Percentiles rank a stretch among this genome's conserved stretches.
Evolutionary conservation across 2,888 invertebrate species (phyloP).

Genomic region (Nemotelus nigrinus): DNA sequence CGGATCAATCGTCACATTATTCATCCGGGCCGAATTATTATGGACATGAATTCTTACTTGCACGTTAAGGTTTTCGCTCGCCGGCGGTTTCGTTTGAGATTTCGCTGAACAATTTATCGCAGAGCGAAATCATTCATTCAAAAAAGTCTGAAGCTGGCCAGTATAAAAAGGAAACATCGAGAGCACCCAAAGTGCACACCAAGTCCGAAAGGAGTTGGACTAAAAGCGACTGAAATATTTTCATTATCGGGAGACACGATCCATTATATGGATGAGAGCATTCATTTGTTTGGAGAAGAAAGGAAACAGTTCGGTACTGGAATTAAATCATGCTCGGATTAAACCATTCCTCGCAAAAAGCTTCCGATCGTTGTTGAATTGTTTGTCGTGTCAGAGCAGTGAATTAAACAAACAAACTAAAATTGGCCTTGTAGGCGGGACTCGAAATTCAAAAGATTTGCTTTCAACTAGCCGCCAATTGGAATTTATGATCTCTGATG

Average conservation of each 20-base stretch:
- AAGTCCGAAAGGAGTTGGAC: constrained; percentile 1
- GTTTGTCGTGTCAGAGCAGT: neutral
- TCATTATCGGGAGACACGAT: constrained; percentile 31
- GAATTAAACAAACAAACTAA: neutral
- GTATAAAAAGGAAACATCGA: neutral
- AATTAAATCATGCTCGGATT: neutral
- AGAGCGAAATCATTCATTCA: constrained; percentile 15
- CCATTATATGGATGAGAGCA: constrained; percentile 20
- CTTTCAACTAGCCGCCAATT: constrained; percentile 18
- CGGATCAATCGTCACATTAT: constrained; percentile 27
- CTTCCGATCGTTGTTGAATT: neutral
- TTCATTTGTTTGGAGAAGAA: constrained; percentile 14
- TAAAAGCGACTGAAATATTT: constrained; percentile 22
- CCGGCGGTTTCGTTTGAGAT: constrained; percentile 31
- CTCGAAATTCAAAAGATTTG: neutral
- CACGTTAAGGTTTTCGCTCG: neutral
- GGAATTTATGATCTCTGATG: constrained; percentile 15
- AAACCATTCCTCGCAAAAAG: neutral
- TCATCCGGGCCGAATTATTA: constrained; percentile 37
- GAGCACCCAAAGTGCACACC: constrained; percentile 10
- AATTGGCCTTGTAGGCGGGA: constrained; percentile 8
- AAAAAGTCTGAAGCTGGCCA: constrained; percentile 6
- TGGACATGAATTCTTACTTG: constrained; percentile 24
- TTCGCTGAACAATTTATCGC: constrained; percentile 28
- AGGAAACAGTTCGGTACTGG: neutral